phyloP scores from a whole-genome alignment of 1,140 invertebrate species.

The Zaprionus ornatus region DNA sequence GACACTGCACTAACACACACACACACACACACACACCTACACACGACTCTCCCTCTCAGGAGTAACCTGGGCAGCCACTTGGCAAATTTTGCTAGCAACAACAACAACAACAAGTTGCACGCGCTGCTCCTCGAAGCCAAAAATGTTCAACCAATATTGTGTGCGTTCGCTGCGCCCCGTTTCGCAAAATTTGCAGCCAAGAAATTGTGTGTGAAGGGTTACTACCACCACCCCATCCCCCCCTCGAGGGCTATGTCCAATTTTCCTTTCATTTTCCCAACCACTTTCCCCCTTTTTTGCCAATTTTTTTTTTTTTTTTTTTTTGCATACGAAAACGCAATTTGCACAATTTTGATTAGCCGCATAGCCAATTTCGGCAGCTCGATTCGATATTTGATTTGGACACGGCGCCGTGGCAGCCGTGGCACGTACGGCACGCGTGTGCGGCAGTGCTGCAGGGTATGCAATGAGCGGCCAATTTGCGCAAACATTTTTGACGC shows the following conservation, averaged over 20 bases:
- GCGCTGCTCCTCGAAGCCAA: conserved; percentile 39
- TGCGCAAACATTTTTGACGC: conserved; percentile 59
- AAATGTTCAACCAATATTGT: conserved; percentile 21
- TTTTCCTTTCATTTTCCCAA: conserved; percentile 2
- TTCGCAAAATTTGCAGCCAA: conserved; percentile 1
- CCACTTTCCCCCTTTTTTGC: not conserved
- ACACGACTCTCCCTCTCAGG: not conserved
- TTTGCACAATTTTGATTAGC: conserved; percentile 77
- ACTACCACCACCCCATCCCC: not conserved
- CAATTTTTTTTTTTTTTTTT: not conserved
- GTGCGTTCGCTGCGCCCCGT: not conserved
- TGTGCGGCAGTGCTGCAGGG: conserved; percentile 27
- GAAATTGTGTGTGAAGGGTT: conserved; percentile 26
- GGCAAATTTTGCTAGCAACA: conserved; percentile 41
- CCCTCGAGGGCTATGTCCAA: not conserved
- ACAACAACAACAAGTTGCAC: conserved; percentile 28
- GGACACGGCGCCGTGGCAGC: conserved; percentile 10
- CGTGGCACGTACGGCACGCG: not conserved
- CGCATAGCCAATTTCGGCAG: conserved; percentile 38
- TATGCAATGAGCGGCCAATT: conserved; percentile 57
- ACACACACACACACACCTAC: not conserved
- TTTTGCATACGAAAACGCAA: conserved; percentile 46
- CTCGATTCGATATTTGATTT: conserved; percentile 52
- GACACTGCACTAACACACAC: conserved; percentile 44
- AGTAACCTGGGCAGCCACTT: conserved; percentile 49